phyloP scores from a whole-genome alignment of 1,140 invertebrate species.

The Cyclina sinensis region DNA sequence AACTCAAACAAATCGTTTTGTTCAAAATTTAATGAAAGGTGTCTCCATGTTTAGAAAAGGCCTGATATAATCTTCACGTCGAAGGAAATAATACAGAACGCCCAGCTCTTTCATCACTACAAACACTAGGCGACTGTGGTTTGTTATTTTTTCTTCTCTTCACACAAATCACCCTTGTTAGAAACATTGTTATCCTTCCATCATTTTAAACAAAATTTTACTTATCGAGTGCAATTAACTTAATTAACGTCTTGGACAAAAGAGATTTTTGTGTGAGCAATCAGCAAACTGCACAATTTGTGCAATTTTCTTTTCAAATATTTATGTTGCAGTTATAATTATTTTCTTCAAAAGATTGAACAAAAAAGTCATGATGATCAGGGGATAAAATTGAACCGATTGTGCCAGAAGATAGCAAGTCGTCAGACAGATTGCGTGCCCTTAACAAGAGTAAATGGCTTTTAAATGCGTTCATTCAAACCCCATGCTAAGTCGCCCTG shows the following conservation, averaged over 20 bases:
- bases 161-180: neutral
- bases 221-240: neutral
- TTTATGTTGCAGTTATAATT: neutral
- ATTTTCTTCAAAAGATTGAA: neutral
- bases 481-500: neutral
- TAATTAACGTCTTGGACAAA: neutral
- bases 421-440: neutral
- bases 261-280: neutral
- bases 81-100: neutral
- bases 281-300: neutral
- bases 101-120: neutral
- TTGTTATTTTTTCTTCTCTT: neutral
- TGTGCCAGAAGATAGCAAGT: neutral
- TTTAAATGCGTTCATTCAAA: constrained; percentile 1
- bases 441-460: neutral
- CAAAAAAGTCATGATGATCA: neutral
- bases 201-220: neutral
- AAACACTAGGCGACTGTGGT: no score
- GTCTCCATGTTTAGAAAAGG: neutral
- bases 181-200: neutral
- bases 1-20: neutral
- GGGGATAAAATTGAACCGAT: neutral
- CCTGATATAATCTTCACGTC: constrained; percentile 22
- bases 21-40: constrained; percentile 12
- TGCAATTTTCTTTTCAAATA: constrained; percentile 17